phyloP scores from a whole-genome alignment of 1,140 invertebrate species.

The Colletes latitarsis region DNA sequence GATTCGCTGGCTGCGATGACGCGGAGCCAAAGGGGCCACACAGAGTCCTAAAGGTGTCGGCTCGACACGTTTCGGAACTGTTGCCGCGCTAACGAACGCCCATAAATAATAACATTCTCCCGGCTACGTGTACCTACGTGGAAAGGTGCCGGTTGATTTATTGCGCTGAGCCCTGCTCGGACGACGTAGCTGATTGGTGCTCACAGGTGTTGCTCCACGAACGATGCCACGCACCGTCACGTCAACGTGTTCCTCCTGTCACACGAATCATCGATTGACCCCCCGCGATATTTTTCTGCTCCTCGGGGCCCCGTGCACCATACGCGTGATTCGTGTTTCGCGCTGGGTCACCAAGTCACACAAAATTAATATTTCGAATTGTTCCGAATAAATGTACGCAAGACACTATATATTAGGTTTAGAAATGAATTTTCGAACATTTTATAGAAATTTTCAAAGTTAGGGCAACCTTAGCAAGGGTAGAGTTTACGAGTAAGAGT shows the following conservation, averaged over 20 bases:
- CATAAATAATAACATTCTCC: constrained; percentile 69
- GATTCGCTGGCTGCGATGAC: constrained; percentile 46
- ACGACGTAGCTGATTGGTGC: constrained; percentile 71
- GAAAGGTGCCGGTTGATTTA: constrained; percentile 73
- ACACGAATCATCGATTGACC: constrained; percentile 56
- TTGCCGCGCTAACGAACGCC: constrained; percentile 71
- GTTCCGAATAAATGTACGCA: too few species aligned
- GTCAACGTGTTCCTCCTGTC: constrained; percentile 55
- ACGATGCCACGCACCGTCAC: constrained; percentile 45
- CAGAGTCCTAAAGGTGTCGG: constrained; percentile 60
- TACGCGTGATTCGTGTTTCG: neutral
- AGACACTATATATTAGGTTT: too few species aligned
- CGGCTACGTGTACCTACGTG: constrained; percentile 51
- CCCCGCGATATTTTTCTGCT: constrained; percentile 29
- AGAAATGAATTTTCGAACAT: too few species aligned
- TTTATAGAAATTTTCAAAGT: too few species aligned
- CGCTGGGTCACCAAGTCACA: too few species aligned
- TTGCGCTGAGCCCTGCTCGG: constrained; percentile 45
- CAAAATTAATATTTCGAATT: too few species aligned
- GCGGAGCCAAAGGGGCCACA: constrained; percentile 58
- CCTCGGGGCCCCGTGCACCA: too few species aligned
- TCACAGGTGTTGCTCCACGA: constrained; percentile 67
- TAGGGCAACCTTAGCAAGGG: too few species aligned
- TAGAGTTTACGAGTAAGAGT: too few species aligned
- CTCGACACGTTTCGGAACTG: constrained; percentile 63